Conservation (phyloP, 2,797 vertebrate genomes). For the Xerus rutilus region DNA sequence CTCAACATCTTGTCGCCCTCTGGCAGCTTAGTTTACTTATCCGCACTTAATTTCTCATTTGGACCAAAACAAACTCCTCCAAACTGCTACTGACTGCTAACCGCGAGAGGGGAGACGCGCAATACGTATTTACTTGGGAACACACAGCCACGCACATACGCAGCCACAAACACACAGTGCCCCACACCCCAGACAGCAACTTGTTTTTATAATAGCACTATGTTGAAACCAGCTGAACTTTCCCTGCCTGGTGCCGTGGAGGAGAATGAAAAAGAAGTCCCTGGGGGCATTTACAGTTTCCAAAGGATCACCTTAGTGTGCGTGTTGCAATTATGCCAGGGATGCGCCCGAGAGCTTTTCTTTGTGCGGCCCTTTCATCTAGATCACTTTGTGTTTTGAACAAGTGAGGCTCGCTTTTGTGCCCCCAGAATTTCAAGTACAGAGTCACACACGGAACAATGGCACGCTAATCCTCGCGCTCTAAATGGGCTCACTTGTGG, state of each 20-base stretch:
- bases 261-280: background rate
- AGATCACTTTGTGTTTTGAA: constrained; percentile 76
- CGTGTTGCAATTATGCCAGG: constrained; percentile 36
- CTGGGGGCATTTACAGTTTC: constrained; percentile 58
- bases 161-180: constrained; percentile 1
- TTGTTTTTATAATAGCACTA: constrained; percentile 54
- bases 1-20: constrained; percentile 90
- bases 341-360: constrained; percentile 68
- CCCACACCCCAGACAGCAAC: constrained; percentile 30
- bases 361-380: constrained; percentile 78
- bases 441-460: constrained; percentile 79
- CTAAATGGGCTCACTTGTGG: constrained; percentile 77
- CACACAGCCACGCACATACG: background rate
- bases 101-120: constrained; percentile 64
- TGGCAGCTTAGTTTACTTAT: constrained; percentile 89
- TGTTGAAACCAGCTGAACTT: constrained; percentile 71
- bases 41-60: constrained; percentile 89
- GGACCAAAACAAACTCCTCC: constrained; percentile 88
- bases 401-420: constrained; percentile 79
- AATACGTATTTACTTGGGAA: constrained; percentile 72
- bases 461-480: constrained; percentile 73
- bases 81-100: constrained; percentile 83
- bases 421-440: constrained; percentile 81
- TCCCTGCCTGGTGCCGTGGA: constrained; percentile 66
- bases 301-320: constrained; percentile 66